Conservation (phyloP, 2,113 vertebrate species). For the Genyomyrus donnyi region DNA sequence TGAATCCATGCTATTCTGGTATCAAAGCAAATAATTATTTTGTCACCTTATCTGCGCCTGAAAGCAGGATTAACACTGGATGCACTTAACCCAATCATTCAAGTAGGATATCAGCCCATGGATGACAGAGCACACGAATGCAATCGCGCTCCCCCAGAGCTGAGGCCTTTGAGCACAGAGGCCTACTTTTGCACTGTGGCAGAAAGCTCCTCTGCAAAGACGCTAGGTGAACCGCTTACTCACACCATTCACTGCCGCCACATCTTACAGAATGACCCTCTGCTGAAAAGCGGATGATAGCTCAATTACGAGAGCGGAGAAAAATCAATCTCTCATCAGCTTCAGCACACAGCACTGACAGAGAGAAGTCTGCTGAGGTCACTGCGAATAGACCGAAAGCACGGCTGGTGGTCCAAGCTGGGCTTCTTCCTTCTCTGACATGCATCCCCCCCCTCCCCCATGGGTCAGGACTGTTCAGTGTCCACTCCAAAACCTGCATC, state of each 20-base stretch:
- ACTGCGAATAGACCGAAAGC: background rate
- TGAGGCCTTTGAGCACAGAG: background rate
- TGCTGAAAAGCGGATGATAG: background rate
- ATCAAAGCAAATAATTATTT: background rate
- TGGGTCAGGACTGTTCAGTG: background rate
- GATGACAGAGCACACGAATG: background rate
- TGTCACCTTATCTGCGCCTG: background rate
- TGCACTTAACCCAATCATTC: background rate
- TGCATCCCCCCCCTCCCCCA: background rate
- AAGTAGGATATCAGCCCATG: no score
- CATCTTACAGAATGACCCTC: background rate
- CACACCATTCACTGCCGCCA: background rate
- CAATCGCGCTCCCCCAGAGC: no score
- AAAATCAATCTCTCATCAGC: background rate
- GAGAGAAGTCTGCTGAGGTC: background rate
- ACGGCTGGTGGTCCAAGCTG: no score
- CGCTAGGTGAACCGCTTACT: background rate
- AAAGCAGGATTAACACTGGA: background rate
- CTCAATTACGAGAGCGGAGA: background rate
- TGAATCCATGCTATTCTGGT: background rate
- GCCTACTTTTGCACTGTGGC: background rate
- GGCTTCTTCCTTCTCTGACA: background rate
- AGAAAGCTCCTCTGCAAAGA: background rate
- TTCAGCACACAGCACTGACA: background rate
- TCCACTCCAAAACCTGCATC: background rate